Evolutionary conservation across 2,113 vertebrate species (phyloP).

Genomic region (Phalacrocorax aristotelis): DNA sequence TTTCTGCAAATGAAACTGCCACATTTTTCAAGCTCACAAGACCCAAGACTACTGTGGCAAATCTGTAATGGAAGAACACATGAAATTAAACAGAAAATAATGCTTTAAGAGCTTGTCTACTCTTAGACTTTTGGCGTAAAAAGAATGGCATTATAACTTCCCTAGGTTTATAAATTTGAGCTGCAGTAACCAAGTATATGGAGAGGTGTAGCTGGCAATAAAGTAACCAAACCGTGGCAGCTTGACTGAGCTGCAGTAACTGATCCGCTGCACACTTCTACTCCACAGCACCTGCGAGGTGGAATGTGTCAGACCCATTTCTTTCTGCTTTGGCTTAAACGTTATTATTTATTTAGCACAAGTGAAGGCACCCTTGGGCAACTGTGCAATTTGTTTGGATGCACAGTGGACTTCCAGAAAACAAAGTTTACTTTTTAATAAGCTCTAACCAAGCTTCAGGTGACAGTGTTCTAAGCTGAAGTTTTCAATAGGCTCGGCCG

Average conservation of each 20-base stretch:
- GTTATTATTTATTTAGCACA: background rate
- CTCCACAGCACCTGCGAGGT: background rate
- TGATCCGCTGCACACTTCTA: background rate
- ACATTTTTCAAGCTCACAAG: conserved; percentile 95
- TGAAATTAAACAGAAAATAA: background rate
- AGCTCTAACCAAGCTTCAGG: background rate
- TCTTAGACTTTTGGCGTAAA: background rate
- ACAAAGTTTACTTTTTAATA: background rate
- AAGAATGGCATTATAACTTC: background rate
- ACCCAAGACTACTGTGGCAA: conserved; percentile 91
- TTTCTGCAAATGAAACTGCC: conserved; percentile 95
- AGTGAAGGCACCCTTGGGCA: background rate
- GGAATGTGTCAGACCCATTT: background rate
- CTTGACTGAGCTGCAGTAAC: background rate
- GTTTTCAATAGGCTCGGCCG: background rate
- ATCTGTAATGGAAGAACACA: conserved; percentile 70
- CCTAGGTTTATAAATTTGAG: background rate
- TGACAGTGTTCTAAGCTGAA: background rate
- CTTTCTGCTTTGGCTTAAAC: background rate
- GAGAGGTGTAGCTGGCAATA: background rate
- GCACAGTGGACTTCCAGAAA: background rate
- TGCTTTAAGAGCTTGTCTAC: background rate
- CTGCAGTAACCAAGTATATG: background rate
- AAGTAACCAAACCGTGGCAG: too few relatives aligned
- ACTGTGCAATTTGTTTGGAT: background rate